Percentiles rank a stretch among this genome's conserved stretches.
phyloP scores from a whole-genome alignment of 2,888 invertebrate genomes.

The Pyrrhia umbra region DNA sequence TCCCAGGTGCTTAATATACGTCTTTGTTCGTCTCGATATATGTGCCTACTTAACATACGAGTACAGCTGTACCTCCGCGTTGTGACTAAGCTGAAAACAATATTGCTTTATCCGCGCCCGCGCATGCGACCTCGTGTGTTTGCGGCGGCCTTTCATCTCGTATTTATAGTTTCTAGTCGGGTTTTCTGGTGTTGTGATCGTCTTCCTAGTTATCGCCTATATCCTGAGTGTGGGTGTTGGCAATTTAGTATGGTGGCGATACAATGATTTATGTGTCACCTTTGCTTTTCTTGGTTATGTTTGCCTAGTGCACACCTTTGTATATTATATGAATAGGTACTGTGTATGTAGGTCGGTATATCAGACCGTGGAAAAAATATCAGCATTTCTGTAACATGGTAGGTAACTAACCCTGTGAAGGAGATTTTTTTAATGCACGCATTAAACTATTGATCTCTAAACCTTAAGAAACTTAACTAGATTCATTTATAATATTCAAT shows the following conservation, averaged over 20 bases:
- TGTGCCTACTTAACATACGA: conserved; percentile 47
- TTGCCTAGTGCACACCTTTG: background rate
- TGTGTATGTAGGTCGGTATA: no score
- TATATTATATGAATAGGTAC: background rate
- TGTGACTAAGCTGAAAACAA: conserved; percentile 61
- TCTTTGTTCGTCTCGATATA: conserved; percentile 35
- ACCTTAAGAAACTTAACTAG: no score
- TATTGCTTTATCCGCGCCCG: conserved; percentile 66
- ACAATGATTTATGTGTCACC: conserved; percentile 33
- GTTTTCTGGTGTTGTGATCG: conserved; percentile 45
- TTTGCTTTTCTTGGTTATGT: conserved; percentile 9
- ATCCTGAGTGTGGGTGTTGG: conserved; percentile 43
- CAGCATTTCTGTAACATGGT: no score
- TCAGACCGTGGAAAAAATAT: no score
- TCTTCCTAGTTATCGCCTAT: conserved; percentile 42
- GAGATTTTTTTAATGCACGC: no score
- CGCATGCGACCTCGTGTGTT: conserved; percentile 65
- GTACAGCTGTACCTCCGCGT: conserved; percentile 33
- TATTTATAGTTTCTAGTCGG: conserved; percentile 65
- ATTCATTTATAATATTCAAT: no score
- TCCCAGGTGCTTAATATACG: background rate
- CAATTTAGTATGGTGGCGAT: conserved; percentile 27
- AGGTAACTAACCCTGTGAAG: no score
- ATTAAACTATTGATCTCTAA: no score
- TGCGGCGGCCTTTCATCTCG: conserved; percentile 68